Evolutionary conservation across 1,140 invertebrate species (phyloP).

Genomic region (Solen grandis): DNA sequence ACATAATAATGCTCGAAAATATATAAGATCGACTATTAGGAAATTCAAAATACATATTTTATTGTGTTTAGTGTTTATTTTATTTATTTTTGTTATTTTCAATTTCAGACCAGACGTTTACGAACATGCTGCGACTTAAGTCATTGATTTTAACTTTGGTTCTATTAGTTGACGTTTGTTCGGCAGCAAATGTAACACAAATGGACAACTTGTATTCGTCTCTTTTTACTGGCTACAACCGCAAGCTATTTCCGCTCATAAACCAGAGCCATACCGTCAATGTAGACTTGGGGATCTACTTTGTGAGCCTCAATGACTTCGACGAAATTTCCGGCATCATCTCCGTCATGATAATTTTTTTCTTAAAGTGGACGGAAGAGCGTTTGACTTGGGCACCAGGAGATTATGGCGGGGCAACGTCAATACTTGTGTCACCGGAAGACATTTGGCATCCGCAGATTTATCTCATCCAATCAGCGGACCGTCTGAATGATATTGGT

Average conservation of each 20-base stretch:
- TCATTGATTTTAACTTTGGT: too few species aligned
- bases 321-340: slow-evolving; percentile 37
- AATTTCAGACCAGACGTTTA: too few species aligned
- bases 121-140: too few species aligned
- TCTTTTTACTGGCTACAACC: slow-evolving; percentile 35
- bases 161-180: too few species aligned
- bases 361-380: slow-evolving; percentile 22
- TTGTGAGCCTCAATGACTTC: slow-evolving; percentile 39
- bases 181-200: slow-evolving; percentile 3
- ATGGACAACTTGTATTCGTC: slow-evolving; percentile 17
- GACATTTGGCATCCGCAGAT: slow-evolving; percentile 37
- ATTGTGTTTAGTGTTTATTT: too few species aligned
- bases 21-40: too few species aligned
- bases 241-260: slow-evolving; percentile 18
- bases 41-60: too few species aligned
- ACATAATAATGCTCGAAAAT: too few species aligned
- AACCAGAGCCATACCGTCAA: slow-evolving; percentile 13
- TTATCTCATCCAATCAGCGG: slow-evolving; percentile 22
- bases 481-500: slow-evolving; percentile 18
- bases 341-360: neutral
- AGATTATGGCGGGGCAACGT: slow-evolving; percentile 22
- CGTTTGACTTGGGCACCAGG: slow-evolving; percentile 9
- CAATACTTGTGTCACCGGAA: slow-evolving; percentile 5
- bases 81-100: too few species aligned
- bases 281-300: neutral